Evolutionary conservation across 2,113 vertebrate species (phyloP).

Genomic region (Perca schrenkii): DNA sequence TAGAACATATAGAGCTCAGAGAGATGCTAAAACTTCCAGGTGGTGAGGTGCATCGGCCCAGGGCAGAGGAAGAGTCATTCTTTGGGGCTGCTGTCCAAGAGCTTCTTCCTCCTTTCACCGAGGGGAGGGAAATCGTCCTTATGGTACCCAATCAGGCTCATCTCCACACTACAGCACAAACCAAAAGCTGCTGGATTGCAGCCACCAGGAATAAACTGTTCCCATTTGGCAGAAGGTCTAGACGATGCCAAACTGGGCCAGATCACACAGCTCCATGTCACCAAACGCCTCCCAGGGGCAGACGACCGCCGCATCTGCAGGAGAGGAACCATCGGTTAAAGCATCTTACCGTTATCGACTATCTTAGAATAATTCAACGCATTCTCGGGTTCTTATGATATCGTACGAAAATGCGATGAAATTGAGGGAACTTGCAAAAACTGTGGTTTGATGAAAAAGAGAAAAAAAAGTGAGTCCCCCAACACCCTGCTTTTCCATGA

Average conservation of each 20-base stretch:
- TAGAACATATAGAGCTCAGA: neutral
- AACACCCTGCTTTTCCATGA: too few species aligned
- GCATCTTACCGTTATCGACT: neutral
- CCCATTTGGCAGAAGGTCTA: constrained; percentile 61
- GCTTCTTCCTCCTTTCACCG: constrained; percentile 8
- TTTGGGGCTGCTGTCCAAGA: constrained; percentile 39
- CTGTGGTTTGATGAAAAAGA: too few species aligned
- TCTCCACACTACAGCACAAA: neutral
- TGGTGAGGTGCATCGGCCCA: neutral
- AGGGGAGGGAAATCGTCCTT: neutral
- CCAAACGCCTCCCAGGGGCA: constrained; percentile 93
- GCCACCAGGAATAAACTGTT: constrained; percentile 32
- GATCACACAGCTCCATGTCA: constrained; percentile 90
- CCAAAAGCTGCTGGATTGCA: constrained; percentile 40
- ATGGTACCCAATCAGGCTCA: neutral
- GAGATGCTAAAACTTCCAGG: constrained; percentile 12
- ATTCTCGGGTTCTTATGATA: too few species aligned
- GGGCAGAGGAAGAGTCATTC: constrained; percentile 6
- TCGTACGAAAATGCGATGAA: too few species aligned
- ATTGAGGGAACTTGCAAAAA: too few species aligned
- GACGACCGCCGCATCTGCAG: constrained; percentile 75
- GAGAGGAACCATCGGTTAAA: neutral
- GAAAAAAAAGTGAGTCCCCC: too few species aligned
- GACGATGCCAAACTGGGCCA: constrained; percentile 91
- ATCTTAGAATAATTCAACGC: too few species aligned